Percentiles rank a stretch among this genome's conserved stretches.
phyloP scores from a whole-genome alignment of 2,888 invertebrate genomes.

The Volucella zonaria region DNA sequence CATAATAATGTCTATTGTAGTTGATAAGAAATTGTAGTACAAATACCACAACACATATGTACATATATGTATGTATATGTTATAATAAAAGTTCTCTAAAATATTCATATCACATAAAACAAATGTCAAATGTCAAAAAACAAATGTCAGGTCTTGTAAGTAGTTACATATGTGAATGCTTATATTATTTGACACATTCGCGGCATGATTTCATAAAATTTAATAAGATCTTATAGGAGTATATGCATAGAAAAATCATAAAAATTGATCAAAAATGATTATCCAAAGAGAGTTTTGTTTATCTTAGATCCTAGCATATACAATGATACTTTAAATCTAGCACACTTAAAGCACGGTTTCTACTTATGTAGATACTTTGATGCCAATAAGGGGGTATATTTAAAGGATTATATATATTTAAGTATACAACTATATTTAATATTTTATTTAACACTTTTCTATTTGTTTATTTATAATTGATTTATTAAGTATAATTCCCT shows the following conservation, averaged over 20 bases:
- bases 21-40: too few species aligned
- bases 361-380: constrained; percentile 35
- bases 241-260: background rate
- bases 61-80: too few species aligned
- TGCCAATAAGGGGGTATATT: constrained; percentile 50
- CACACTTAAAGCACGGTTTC: constrained; percentile 68
- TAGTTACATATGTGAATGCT: background rate
- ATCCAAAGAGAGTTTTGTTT: constrained; percentile 20
- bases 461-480: constrained; percentile 14
- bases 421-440: constrained; percentile 57
- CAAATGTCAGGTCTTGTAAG: too few species aligned
- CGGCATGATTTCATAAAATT: background rate
- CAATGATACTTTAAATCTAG: constrained; percentile 59
- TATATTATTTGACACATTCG: constrained; percentile 11
- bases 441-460: constrained; percentile 23
- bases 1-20: too few species aligned
- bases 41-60: too few species aligned
- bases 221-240: background rate
- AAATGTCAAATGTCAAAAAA: too few species aligned
- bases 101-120: too few species aligned
- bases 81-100: too few species aligned
- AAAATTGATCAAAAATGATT: constrained; percentile 28
- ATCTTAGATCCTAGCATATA: constrained; percentile 32
- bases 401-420: constrained; percentile 29
- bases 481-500: constrained; percentile 64